A percentile compares a stretch with the other conserved stretches of the same genome.
phyloP scores from a whole-genome alignment of 2,888 invertebrate genomes.

The Catonia carolina region DNA sequence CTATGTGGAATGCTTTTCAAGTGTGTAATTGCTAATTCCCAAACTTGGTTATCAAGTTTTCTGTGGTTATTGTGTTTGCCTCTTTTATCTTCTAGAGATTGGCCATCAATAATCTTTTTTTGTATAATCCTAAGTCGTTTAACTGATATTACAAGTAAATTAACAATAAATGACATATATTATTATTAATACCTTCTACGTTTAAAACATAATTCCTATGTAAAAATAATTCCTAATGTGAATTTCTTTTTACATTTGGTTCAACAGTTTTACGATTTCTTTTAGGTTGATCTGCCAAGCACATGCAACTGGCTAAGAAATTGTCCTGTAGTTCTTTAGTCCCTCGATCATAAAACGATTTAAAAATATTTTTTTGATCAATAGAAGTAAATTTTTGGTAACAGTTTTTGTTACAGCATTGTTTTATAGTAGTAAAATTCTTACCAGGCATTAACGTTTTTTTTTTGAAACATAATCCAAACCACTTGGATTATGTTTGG shows the following conservation, averaged over 20 bases:
- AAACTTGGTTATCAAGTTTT: slow-evolving; percentile 10
- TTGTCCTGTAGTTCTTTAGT: not conserved
- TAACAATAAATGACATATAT: not conserved
- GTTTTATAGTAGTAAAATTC: not conserved
- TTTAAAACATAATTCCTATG: not conserved
- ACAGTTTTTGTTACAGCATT: not conserved
- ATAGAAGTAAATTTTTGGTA: not conserved
- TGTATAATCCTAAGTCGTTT: not conserved
- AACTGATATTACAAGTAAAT: not conserved
- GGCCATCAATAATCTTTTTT: not conserved
- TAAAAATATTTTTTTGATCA: not conserved
- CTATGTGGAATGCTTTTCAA: slow-evolving; percentile 9
- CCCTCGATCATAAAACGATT: not conserved
- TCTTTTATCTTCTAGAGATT: slow-evolving; percentile 6
- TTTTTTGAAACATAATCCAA: not conserved
- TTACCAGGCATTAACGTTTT: not conserved
- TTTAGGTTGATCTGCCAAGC: not conserved
- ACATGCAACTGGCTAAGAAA: not conserved
- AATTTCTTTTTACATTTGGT: not conserved
- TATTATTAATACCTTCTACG: not conserved
- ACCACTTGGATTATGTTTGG: not conserved
- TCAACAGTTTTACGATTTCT: not conserved
- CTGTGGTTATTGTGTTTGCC: slow-evolving; percentile 18
- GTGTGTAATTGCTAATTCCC: slow-evolving; percentile 12
- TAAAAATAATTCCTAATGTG: no score